A percentile compares a stretch with the other conserved stretches of the same genome.
Conservation (phyloP, 2,113 vertebrate genomes). For the Oncorhynchus mykiss region DNA sequence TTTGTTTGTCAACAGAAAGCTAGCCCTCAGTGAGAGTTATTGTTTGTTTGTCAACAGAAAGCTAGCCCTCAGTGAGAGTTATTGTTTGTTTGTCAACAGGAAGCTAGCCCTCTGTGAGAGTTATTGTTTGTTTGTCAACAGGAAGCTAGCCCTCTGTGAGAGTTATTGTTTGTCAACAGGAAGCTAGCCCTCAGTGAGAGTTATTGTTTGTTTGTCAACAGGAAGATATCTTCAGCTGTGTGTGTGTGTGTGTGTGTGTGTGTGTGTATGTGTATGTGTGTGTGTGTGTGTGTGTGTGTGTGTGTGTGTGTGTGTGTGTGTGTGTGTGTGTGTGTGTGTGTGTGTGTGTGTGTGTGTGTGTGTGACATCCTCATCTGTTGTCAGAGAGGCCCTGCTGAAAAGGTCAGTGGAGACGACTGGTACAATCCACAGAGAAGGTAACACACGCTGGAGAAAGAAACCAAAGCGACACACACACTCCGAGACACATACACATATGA, state of each 20-base stretch:
- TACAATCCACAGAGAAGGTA: background rate
- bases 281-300: slow-evolving; percentile 1
- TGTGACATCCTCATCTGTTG: background rate
- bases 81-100: too few relatives aligned
- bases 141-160: background rate
- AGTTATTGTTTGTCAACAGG: background rate
- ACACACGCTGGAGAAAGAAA: background rate
- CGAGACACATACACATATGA: background rate
- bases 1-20: background rate
- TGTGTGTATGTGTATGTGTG: background rate
- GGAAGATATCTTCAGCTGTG: slow-evolving; percentile 1
- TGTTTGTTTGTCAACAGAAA: background rate
- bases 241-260: background rate
- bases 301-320: background rate
- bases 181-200: too few relatives aligned
- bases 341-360: background rate
- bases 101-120: too few relatives aligned
- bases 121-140: background rate
- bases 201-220: background rate
- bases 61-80: too few relatives aligned
- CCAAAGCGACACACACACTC: background rate
- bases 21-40: too few relatives aligned
- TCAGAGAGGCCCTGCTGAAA: background rate
- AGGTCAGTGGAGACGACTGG: slow-evolving; percentile 2
- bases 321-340: slow-evolving; percentile 1